phyloP scores from a whole-genome alignment of 2,113 vertebrate species.

The Neoarius graeffei region DNA sequence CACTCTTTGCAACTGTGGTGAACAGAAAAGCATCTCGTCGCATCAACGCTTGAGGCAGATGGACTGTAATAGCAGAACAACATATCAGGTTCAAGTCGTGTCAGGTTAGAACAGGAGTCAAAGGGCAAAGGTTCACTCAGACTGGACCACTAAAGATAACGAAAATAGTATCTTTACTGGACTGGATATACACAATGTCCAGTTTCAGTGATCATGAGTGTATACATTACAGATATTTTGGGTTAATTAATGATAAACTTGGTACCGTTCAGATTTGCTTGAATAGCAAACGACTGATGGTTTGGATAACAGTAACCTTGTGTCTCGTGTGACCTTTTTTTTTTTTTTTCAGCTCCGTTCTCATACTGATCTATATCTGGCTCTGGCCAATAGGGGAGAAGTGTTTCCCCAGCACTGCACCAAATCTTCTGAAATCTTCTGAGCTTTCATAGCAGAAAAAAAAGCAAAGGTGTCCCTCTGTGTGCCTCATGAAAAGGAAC shows the following conservation, averaged over 20 bases:
- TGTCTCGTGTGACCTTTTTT: constrained; percentile 31
- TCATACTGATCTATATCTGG: constrained; percentile 55
- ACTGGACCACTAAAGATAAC: too few relatives aligned
- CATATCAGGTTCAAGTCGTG: too few relatives aligned
- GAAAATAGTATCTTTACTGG: too few relatives aligned
- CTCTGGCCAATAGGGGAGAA: constrained; percentile 6
- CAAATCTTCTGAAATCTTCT: constrained; percentile 55
- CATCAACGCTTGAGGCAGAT: not conserved
- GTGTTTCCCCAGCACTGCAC: constrained; percentile 41
- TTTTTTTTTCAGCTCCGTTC: constrained; percentile 49
- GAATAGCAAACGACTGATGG: not conserved
- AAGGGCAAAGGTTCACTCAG: not conserved
- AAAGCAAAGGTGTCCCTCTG: not conserved
- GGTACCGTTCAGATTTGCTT: not conserved
- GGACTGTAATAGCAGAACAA: too few relatives aligned
- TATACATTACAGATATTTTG: not conserved
- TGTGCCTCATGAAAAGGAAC: not conserved
- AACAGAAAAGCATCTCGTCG: not conserved
- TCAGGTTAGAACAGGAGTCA: too few relatives aligned
- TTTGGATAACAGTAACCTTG: constrained; percentile 51
- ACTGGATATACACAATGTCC: not conserved
- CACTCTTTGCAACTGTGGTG: not conserved
- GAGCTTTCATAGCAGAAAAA: constrained; percentile 53
- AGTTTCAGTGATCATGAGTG: not conserved
- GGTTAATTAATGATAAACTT: not conserved